Base-by-base conservation (phyloP, 2,797 vertebrate species). In the Mionectes olivaceus region DNA sequence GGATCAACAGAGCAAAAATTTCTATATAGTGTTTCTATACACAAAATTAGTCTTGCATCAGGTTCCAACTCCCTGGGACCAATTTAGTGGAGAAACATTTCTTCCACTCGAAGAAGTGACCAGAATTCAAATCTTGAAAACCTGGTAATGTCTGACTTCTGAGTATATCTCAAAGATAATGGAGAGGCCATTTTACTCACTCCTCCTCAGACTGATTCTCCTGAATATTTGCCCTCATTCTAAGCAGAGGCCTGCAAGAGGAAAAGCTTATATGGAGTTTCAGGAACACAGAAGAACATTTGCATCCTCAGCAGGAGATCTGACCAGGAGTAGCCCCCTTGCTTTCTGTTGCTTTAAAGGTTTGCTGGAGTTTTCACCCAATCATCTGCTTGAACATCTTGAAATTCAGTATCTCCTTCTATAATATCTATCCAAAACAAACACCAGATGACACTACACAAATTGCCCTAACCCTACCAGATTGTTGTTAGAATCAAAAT, bases 371-470 rank as follows among this genome's bases (percentile, higher is more conserved):
- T 96, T 97, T 97, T 96, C 82, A 79, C 94, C 96, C 97, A 97
- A 96, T 98, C 97, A 97, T 98, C 97, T 98, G 97, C 95, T 97
- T 95, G 86, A 98, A 95, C 97, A 98, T 98, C 97, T 98, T 98
- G 97, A 97, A 97, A 97, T 95, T 96, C 96, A 97, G 80, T 97
- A 96, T 97, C 97, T 97, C 94, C 96, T 98, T 98, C 94, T 95
- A 97, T 86, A 96, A 91, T 97, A 97, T 96, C 97, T 96, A 96
- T 97, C 90, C 94, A 98, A 97, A 98, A 97, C 96, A 98, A 97
- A 97, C 97, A 97, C 90, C 96, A 98, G 97, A 98, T 97, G 98
- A 97, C 97, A 96, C 96, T 95, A 97, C 95, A 96, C 28, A 97
- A 98, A 93, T 95, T 95, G 96, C 97, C 96, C 96, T 97, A 96